Evolutionary conservation across 2,113 vertebrate genomes (phyloP).

Genomic region (Anhinga anhinga): DNA sequence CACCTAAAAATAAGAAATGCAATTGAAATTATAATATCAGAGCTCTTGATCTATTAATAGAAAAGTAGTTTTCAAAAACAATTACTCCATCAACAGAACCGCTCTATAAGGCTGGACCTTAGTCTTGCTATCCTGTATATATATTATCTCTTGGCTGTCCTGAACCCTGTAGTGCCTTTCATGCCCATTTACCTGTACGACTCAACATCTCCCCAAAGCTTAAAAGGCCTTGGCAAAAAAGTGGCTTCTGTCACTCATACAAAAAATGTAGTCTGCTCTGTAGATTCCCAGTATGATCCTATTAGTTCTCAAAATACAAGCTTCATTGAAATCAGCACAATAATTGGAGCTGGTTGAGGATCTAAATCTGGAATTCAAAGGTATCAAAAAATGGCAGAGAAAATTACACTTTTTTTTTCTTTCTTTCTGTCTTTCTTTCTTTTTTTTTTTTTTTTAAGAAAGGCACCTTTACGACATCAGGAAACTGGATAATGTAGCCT

Average conservation of each 20-base stretch:
- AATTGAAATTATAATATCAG: neutral
- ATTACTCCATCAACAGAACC: neutral
- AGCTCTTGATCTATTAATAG: neutral
- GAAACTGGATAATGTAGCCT: neutral
- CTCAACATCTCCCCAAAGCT: neutral
- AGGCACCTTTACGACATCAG: neutral
- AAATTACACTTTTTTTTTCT: neutral
- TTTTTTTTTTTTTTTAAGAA: neutral
- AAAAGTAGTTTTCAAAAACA: neutral
- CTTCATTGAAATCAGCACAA: neutral
- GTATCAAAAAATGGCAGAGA: neutral
- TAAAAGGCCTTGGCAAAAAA: neutral
- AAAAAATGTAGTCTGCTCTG: neutral
- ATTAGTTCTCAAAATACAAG: neutral
- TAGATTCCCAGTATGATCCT: neutral
- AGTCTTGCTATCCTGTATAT: neutral
- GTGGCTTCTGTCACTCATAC: neutral
- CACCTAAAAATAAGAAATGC: conserved; percentile 31
- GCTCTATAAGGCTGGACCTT: neutral
- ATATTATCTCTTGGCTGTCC: neutral
- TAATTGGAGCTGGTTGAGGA: neutral
- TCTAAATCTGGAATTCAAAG: neutral
- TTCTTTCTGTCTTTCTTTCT: neutral
- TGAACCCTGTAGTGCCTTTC: neutral
- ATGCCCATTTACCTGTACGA: neutral